Evolutionary conservation across 2,888 invertebrate species (phyloP), one percentile per base, ranked within the genome.

Genomic region (Dasypogon diadema): DNA sequence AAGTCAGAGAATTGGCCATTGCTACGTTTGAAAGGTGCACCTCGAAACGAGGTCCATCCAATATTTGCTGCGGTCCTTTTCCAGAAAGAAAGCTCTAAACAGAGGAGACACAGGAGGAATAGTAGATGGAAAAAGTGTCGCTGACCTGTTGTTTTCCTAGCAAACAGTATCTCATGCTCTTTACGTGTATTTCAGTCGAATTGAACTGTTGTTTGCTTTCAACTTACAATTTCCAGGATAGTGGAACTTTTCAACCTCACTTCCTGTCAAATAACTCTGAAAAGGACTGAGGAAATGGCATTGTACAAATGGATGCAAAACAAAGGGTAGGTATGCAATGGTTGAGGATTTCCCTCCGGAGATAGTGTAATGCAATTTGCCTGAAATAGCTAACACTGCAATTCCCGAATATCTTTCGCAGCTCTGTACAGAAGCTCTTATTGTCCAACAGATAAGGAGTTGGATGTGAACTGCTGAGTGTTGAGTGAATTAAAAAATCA

Each of bases 301-400:
- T 30, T 58, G 26, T 58, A 8, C 26, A 58, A 58, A 58, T 30
- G 58, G 30, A 58, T 58, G 34, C 26, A 58, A 58, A 58, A 26
- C 34, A 58, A 58, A 58, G 58, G 26, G 58, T 26, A 1, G 12
- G 5, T 56, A 24, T 30, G 58, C n/a, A n/a, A n/a, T n/a, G 30
- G 26, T 24, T n/a, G 8, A 58, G 34, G 58, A 26, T 58, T 58
- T 58, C 58, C 58, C 16, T 26, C 10, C 16, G 58, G 58, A 58
- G 30, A 58, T 58, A 21, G 58, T 34, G 16, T 26, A 58, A 58
- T 58, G 58, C 30, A 58, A 58, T 58, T 56, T 58, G 58, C 24
- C 14, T 30, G 16, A 30, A 30, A 30, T 30, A 30, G 30, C 30
- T 30, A 3, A 30, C 30, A 30, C 4, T 30, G 30, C 30, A 30